These are phyloP conservation scores for Axis porcinus DNA, from an alignment of 2,113 vertebrate genomes.

Conservation along the genomic window DNA sequence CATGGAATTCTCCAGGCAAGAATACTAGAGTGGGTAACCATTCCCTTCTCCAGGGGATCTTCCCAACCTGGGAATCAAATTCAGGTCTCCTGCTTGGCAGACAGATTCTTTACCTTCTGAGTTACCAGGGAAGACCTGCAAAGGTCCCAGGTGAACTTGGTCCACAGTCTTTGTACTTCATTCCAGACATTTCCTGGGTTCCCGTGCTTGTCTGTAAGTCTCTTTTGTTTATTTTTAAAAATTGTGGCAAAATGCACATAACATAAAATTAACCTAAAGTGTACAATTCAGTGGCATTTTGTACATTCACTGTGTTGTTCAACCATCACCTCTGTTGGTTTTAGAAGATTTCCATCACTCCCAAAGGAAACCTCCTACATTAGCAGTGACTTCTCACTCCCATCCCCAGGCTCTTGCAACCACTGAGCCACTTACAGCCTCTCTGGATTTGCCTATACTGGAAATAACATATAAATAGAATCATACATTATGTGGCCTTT, in stretches of 20 bases:
- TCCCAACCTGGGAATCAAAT: not conserved
- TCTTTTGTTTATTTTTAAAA: not conserved
- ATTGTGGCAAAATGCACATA: not conserved
- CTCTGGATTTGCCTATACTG: not conserved
- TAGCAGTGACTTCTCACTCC: not conserved
- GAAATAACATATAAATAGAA: not conserved
- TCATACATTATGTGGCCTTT: not conserved
- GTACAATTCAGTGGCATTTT: not conserved
- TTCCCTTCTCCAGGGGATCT: not conserved
- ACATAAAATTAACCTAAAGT: not conserved
- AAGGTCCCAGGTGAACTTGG: not conserved
- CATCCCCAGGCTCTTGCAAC: not conserved
- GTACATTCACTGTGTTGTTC: not conserved
- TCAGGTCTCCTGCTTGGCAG: not conserved
- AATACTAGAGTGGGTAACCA: not conserved
- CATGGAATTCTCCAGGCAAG: not conserved
- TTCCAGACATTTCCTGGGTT: not conserved
- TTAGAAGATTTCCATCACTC: not conserved
- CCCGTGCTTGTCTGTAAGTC: not conserved
- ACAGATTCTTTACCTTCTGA: not conserved
- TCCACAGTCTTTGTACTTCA: not conserved
- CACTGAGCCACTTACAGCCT: not conserved
- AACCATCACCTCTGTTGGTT: accelerated
- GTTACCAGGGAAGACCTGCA: not conserved
- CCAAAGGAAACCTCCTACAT: not conserved